A percentile compares a stretch with the other conserved stretches of the same genome.
phyloP scores from a whole-genome alignment of 1,140 invertebrate species.

The Maniola jurtina region DNA sequence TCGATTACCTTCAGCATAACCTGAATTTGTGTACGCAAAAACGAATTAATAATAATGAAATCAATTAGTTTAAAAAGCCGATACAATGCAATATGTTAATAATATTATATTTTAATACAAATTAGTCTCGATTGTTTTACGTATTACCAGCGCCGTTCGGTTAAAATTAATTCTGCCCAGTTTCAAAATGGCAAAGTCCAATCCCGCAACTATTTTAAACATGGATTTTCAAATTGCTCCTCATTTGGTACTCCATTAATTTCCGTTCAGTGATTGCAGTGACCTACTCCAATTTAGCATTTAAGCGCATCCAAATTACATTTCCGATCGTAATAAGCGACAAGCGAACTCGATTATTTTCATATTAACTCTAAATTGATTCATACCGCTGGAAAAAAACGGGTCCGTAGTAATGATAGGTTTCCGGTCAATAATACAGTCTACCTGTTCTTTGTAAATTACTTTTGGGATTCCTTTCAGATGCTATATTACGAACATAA shows the following conservation, averaged over 20 bases:
- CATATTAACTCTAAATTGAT: slow-evolving; percentile 66
- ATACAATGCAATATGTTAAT: background rate
- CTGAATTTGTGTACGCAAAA: background rate
- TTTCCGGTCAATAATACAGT: slow-evolving; percentile 36
- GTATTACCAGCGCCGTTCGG: background rate
- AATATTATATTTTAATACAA: slow-evolving; percentile 8
- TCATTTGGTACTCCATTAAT: slow-evolving; percentile 36
- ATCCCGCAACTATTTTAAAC: slow-evolving; percentile 32
- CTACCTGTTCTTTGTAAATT: slow-evolving; percentile 38
- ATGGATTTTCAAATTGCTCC: slow-evolving; percentile 33
- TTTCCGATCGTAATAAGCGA: slow-evolving; percentile 54
- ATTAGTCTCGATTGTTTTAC: slow-evolving; percentile 10
- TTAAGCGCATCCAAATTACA: slow-evolving; percentile 43
- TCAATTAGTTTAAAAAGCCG: slow-evolving; percentile 12
- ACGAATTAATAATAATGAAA: slow-evolving; percentile 5
- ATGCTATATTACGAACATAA: slow-evolving; percentile 14
- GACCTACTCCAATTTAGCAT: slow-evolving; percentile 45
- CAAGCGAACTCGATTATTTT: slow-evolving; percentile 67
- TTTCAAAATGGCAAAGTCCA: slow-evolving; percentile 19
- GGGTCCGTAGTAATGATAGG: slow-evolving; percentile 61
- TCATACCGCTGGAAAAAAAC: slow-evolving; percentile 55
- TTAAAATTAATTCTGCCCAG: slow-evolving; percentile 16
- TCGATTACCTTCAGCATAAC: too few species aligned
- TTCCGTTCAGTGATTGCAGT: slow-evolving; percentile 36
- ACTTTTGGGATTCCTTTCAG: slow-evolving; percentile 23